Base-by-base conservation (phyloP, 2,797 vertebrate species). In the Coracias cyanogaster region DNA sequence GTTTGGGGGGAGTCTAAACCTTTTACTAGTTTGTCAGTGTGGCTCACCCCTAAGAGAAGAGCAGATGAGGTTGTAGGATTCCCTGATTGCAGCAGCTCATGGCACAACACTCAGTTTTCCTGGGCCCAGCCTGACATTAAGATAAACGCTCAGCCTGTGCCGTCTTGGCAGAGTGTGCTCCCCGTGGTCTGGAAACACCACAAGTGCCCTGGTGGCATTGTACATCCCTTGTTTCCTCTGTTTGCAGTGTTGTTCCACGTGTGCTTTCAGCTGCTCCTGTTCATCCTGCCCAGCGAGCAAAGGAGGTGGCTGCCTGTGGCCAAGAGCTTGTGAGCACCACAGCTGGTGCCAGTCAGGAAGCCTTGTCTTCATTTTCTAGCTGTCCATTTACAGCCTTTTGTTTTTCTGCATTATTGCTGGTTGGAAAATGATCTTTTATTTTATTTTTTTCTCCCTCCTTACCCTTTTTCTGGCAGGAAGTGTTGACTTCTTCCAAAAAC, bases 21-120 rank as follows among this genome's bases (percentile, higher is more conserved):
- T 65, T 78, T 71, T 17, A 25, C n/a, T 45, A 17, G 37, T 20
- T 33, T 45, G 45, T 65, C 19, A 26, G 13, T 8, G 7, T 51
- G 72, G 51, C 9, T 15, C 45, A n/a, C 19, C 15, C 24, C 15
- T 5, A 25, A 29, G 6, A 29, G 65, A 51, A 45, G 57, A 64
- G 49, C 31, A 19, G 26, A 43, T 35, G 39, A 45, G 45, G 26
- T 6, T 18, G 58, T 29, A 45, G 43, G 19, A 35, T 37, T 62
- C 1, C 0, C 14, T 21, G 21, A 31, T 5, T 19, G 39, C 1
- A 1, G 62, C 35, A 70, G 31, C 43, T 35, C 20, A 5, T 39
- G 57, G 45, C 66, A 46, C 45, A 46, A 16, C 6, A 7, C 16
- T 39, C 37, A 10, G 7, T 26, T 58, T 65, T 66, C 28, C 60